Conservation (phyloP, 1,140 invertebrate genomes). For the Cepaea nemoralis region DNA sequence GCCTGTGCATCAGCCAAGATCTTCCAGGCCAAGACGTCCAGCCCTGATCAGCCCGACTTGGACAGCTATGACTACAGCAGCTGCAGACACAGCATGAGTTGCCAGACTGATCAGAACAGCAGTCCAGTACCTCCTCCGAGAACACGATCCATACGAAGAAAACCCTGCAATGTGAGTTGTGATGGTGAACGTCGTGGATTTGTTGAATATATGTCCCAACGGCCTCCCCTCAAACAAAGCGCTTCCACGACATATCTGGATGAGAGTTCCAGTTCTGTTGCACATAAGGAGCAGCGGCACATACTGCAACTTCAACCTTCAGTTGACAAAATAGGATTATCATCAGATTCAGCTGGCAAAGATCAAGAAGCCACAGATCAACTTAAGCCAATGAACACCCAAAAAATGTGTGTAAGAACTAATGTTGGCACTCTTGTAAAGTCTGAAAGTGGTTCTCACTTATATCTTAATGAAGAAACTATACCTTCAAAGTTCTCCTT, state of each 20-base stretch:
- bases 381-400: not conserved
- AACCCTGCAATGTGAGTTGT: not conserved
- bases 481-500: slow-evolving; percentile 23
- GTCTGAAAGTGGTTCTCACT: slow-evolving; percentile 63
- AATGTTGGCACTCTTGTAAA: slow-evolving; percentile 52
- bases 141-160: slow-evolving; percentile 43
- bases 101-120: not conserved
- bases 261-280: too few species aligned
- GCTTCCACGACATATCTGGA: slow-evolving; percentile 1
- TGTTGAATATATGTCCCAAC: not conserved
- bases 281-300: not conserved
- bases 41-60: not conserved
- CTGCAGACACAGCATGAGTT: not conserved
- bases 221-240: slow-evolving; percentile 16
- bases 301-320: not conserved
- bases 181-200: not conserved
- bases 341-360: slow-evolving; percentile 53
- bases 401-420: slow-evolving; percentile 21
- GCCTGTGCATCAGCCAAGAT: not conserved
- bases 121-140: slow-evolving; percentile 62
- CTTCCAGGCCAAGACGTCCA: not conserved
- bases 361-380: slow-evolving; percentile 45
- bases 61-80: not conserved
- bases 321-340: slow-evolving; percentile 49
- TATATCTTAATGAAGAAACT: slow-evolving; percentile 57